A percentile compares a stretch with the other conserved stretches of the same genome.
phyloP scores from a whole-genome alignment of 2,888 invertebrate species.

The Seira ritae region DNA sequence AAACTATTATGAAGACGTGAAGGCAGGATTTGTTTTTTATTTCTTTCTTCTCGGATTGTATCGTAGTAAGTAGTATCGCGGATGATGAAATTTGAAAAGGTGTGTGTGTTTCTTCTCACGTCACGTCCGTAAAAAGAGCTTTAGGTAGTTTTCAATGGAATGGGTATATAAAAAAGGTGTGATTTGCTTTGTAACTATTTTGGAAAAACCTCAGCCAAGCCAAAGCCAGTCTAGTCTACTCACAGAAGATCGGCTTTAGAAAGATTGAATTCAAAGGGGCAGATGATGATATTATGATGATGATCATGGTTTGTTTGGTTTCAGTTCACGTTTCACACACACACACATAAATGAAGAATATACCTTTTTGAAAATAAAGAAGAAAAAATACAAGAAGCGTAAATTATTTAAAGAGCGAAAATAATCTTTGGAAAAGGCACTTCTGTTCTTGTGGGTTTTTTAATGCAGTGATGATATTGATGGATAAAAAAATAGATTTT shows the following conservation, averaged over 20 bases:
- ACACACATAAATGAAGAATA: neutral
- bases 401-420: no score
- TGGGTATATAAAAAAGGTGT: constrained; percentile 53
- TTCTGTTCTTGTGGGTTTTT: no score
- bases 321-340: constrained; percentile 1
- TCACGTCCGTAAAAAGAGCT: neutral
- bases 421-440: no score
- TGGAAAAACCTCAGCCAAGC: constrained; percentile 23
- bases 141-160: neutral
- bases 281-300: no score
- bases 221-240: no score
- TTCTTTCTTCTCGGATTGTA: neutral
- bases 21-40: no score
- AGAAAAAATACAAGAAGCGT: no score
- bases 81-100: constrained; percentile 4
- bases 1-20: no score
- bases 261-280: neutral
- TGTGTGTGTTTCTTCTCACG: constrained; percentile 2
- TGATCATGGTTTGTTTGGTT: constrained; percentile 5
- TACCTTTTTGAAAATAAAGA: no score
- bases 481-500: no score
- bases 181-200: constrained; percentile 52
- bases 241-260: no score
- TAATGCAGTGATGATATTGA: no score
- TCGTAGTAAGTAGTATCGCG: neutral